These are phyloP conservation scores for Cynoglossus semilaevis DNA, from an alignment of 2,113 vertebrate species.

Conservation along the genomic window DNA sequence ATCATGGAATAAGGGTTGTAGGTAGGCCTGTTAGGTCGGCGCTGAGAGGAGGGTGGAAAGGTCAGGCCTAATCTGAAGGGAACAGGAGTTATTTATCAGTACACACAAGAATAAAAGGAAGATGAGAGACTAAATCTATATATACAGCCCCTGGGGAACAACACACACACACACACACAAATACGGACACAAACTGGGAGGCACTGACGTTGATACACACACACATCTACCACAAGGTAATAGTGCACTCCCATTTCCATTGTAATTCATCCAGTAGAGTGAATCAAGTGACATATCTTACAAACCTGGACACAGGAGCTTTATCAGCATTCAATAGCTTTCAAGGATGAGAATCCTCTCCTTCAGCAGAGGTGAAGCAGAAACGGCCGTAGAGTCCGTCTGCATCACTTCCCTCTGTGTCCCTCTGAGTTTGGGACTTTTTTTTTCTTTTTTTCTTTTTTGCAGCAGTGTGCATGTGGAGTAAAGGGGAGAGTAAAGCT, in stretches of 20 bases:
- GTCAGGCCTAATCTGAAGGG: conserved; percentile 71
- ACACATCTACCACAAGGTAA: conserved; percentile 53
- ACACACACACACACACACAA: conserved; percentile 15
- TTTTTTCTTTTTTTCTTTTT: conserved; percentile 15
- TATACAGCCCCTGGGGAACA: conserved; percentile 45
- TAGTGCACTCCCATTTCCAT: conserved; percentile 55
- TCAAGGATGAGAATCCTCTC: conserved; percentile 35
- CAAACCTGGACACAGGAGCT: conserved; percentile 38
- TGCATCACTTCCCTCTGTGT: conserved; percentile 45
- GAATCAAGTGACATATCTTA: conserved; percentile 50
- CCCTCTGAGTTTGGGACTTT: conserved; percentile 7
- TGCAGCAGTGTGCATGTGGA: conserved; percentile 40
- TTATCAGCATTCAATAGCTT: conserved; percentile 39
- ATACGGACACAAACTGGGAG: background rate
- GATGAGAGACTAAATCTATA: conserved; percentile 65
- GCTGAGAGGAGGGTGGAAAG: conserved; percentile 62
- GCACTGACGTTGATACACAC: conserved; percentile 23
- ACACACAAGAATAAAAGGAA: conserved; percentile 64
- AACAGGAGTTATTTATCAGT: conserved; percentile 74
- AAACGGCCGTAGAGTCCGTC: conserved; percentile 34
- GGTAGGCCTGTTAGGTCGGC: conserved; percentile 48
- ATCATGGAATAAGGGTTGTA: conserved; percentile 62
- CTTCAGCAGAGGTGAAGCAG: conserved; percentile 30
- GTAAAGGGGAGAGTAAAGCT: conserved; percentile 53
- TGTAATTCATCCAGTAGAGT: conserved; percentile 49